Evolutionary conservation across 2,888 invertebrate species (phyloP).

Genomic region (Ametastegia equiseti): DNA sequence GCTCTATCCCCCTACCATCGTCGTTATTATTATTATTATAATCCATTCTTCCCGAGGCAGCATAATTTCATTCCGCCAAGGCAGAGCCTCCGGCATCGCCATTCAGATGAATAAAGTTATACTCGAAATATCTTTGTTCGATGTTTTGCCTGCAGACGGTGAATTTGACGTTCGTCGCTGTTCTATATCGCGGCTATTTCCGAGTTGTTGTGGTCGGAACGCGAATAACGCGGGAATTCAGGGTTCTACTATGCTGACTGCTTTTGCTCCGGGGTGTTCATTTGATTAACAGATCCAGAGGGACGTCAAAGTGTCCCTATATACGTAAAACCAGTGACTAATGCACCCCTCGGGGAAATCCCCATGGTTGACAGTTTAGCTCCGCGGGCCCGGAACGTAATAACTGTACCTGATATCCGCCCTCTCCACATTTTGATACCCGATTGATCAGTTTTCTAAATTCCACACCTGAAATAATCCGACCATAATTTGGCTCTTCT

Average conservation of each 20-base stretch:
- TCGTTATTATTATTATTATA: not conserved
- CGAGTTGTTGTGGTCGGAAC: not conserved
- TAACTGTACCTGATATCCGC: too few relatives aligned
- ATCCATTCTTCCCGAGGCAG: not conserved
- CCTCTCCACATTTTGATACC: not conserved
- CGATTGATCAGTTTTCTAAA: not conserved
- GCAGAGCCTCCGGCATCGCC: too few relatives aligned
- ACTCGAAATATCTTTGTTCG: not conserved
- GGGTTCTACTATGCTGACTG: not conserved
- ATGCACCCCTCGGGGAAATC: slow-evolving; percentile 15
- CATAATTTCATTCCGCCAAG: not conserved
- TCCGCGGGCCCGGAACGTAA: not conserved
- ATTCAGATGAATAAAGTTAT: too few relatives aligned
- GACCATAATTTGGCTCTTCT: not conserved
- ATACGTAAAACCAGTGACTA: slow-evolving; percentile 29
- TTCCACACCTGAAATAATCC: not conserved
- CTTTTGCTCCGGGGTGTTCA: not conserved
- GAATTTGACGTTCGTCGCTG: too few relatives aligned
- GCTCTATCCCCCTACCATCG: not conserved
- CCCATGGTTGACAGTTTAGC: not conserved
- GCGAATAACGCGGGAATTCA: not conserved
- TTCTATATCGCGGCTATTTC: too few relatives aligned
- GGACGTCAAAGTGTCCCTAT: slow-evolving; percentile 9
- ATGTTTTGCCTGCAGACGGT: not conserved
- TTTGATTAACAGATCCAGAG: slow-evolving; percentile 40